Conservation (phyloP, 1,140 invertebrate species). For the Cecropterus lyciades region DNA sequence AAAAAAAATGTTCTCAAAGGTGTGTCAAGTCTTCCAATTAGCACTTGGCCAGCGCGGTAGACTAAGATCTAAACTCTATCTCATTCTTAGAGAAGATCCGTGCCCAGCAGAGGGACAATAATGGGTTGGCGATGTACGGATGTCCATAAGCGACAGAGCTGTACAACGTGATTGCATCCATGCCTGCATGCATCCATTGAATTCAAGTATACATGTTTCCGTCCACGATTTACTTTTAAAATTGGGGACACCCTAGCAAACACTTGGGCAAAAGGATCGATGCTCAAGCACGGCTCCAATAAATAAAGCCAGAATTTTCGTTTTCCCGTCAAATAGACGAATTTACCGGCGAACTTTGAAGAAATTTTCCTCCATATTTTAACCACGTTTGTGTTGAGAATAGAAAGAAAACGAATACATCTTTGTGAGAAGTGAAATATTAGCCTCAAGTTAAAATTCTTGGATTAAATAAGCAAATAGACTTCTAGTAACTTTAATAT, state of each 20-base stretch:
- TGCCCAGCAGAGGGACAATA: no score
- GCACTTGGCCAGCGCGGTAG: no score
- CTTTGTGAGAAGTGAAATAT: conserved; percentile 33
- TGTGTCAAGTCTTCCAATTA: no score
- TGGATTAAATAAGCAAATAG: no score
- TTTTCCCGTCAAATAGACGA: conserved; percentile 34
- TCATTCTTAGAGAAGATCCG: no score
- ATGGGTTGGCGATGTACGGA: no score
- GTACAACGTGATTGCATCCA: no score
- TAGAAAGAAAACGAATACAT: conserved; percentile 28
- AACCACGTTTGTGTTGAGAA: conserved; percentile 32
- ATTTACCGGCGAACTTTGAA: conserved; percentile 37
- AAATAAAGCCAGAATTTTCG: conserved; percentile 37
- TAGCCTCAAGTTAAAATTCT: not conserved
- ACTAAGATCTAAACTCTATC: no score
- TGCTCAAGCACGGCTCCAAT: conserved; percentile 25
- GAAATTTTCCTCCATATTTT: conserved; percentile 38
- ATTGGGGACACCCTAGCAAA: conserved; percentile 26
- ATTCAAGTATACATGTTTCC: not conserved
- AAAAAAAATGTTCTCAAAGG: no score
- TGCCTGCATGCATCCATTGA: no score
- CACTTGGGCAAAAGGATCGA: conserved; percentile 22
- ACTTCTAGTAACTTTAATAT: no score
- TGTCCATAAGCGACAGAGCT: no score
- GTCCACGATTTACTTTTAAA: conserved; percentile 15